Evolutionary conservation across 2,797 vertebrate genomes (phyloP), one percentile per base, ranked within the genome.

Genomic region (Cossypha dichroa): DNA sequence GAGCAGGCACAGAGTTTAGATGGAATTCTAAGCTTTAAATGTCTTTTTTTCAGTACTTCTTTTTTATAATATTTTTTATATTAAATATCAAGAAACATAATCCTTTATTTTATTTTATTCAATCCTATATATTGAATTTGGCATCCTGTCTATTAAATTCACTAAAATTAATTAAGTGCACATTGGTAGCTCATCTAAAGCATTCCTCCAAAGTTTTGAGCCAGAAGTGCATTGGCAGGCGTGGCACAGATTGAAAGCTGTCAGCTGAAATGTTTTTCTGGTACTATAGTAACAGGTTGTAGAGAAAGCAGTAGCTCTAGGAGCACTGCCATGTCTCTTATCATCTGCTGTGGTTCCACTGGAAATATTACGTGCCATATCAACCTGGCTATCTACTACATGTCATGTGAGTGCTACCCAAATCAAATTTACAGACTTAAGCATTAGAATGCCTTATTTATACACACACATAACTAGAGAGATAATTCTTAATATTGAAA

Each of bases 151-250:
- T 59, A 31, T 55, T 80, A 73, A 88, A 64, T 55, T 56, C 19
- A 83, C n/a, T 91, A 52, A 79, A 90, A 88, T 92, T 78, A 95
- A 78, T 87, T 69, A 90, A 63, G n/a, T 36, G 54, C 16, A 76
- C 5, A 49, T 74, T 80, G 68, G 25, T 59, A 69, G 51, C 19
- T 66, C 69, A 45, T 41, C 34, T n/a, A 33, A 56, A 66, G 13
- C 49, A 21, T 88, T 95, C 90, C 40, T 74, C 4, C 15, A 55
- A 59, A 40, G 5, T 33, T 51, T 73, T 59, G 46, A 83, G 36
- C 10, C 48, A 88, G 31, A 78, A 91, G 11, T 80, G 15, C n/a
- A 62, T 80, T 80, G 59, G 23, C 22, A 91, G 55, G 15, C 64
- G 62, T 73, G 33, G 19, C 55, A 74, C 17, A 48, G 51, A 29